Conservation (phyloP, 2,797 vertebrate species). For the Sphenopsis melanotis region DNA sequence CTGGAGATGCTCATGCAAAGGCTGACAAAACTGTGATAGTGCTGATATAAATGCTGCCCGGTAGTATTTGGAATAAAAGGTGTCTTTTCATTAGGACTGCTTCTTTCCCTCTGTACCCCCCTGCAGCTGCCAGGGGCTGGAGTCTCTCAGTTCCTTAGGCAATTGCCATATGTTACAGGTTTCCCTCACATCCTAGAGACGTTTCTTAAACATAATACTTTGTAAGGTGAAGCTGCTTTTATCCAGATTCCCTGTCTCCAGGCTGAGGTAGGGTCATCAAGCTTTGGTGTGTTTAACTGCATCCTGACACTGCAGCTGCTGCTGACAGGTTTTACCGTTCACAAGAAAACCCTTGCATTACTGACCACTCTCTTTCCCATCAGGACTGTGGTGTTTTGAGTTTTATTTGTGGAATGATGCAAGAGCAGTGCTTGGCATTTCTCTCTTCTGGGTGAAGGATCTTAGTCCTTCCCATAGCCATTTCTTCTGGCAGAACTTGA, state of each 20-base stretch:
- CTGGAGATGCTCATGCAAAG: background rate
- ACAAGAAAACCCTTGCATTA: background rate
- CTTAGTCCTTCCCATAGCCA: background rate
- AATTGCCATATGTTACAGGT: background rate
- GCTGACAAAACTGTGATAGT: background rate
- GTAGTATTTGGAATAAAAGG: background rate
- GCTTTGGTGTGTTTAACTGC: background rate
- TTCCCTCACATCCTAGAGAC: background rate
- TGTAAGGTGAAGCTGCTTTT: background rate
- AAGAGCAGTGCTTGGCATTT: background rate
- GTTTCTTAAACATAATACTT: background rate
- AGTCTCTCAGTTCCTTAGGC: background rate
- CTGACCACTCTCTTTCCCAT: background rate
- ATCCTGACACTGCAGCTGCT: background rate
- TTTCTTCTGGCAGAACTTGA: conserved; percentile 4
- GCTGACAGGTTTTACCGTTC: background rate
- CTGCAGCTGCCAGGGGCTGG: background rate
- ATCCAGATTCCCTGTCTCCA: background rate
- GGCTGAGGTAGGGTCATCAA: background rate
- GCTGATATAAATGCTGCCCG: background rate
- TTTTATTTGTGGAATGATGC: background rate
- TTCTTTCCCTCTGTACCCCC: background rate
- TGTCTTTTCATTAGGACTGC: background rate
- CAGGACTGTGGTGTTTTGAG: background rate
- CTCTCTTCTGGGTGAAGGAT: background rate